Conservation (phyloP, 92 coral and sea anemone genomes). For the Umimayanthus kanabou region DNA sequence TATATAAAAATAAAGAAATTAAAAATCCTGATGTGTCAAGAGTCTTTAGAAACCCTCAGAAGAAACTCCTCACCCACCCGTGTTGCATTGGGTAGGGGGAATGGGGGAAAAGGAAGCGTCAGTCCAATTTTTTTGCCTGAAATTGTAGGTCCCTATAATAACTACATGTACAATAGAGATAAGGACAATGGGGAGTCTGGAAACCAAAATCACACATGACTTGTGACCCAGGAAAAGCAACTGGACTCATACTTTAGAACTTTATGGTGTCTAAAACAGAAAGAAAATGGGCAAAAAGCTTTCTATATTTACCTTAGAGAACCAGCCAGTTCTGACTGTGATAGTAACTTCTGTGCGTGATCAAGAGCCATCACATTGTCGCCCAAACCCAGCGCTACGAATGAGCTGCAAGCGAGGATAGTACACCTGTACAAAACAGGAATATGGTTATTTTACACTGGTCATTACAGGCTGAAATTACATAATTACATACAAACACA, state of each 20-base stretch:
- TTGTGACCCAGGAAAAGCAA: neutral
- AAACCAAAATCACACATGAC: neutral
- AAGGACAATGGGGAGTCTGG: too few species aligned
- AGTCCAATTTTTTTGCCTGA: too few species aligned
- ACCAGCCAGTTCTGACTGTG: slow-evolving; percentile 78
- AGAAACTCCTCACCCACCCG: too few species aligned
- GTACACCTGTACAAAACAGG: slow-evolving; percentile 64
- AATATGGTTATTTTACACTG: neutral
- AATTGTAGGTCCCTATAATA: too few species aligned
- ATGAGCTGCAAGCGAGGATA: slow-evolving; percentile 88
- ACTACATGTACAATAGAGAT: too few species aligned
- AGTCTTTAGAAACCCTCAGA: too few species aligned
- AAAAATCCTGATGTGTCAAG: too few species aligned
- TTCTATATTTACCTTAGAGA: slow-evolving; percentile 73
- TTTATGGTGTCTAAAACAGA: neutral
- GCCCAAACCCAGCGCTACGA: slow-evolving; percentile 88
- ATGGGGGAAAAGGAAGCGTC: too few species aligned
- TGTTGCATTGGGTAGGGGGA: too few species aligned
- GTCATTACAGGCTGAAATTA: too few species aligned
- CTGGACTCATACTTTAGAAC: neutral
- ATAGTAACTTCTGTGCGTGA: slow-evolving; percentile 84
- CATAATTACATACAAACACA: too few species aligned
- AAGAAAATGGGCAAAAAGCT: neutral
- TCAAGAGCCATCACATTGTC: slow-evolving; percentile 88
- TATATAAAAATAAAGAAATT: too few species aligned